These are phyloP conservation scores for Alethe diademata DNA, from an alignment of 2,113 vertebrate species.

Conservation along the genomic window DNA sequence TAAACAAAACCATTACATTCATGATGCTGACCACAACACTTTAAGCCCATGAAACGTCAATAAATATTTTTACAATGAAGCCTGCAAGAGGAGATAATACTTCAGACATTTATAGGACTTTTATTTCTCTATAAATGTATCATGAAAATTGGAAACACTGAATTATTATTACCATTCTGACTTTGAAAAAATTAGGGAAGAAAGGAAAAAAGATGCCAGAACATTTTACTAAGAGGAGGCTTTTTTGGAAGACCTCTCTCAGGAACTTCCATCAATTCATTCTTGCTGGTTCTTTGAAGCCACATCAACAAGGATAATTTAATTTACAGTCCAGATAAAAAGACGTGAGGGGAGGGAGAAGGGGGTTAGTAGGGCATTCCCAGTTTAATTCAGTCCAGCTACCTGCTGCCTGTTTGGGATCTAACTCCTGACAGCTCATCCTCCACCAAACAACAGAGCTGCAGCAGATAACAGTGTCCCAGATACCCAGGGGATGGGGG, in stretches of 20 bases:
- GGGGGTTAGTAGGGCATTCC: background rate
- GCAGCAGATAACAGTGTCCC: background rate
- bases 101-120: background rate
- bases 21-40: background rate
- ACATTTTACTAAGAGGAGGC: background rate
- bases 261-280: background rate
- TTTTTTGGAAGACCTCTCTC: background rate
- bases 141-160: background rate
- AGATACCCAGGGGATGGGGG: background rate
- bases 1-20: background rate
- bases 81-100: background rate
- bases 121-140: background rate
- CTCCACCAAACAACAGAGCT: background rate
- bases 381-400: conserved; percentile 7
- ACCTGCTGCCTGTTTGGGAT: background rate
- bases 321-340: conserved; percentile 24
- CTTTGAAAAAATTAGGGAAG: background rate
- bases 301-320: background rate
- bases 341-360: background rate
- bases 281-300: conserved; percentile 1
- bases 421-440: conserved; percentile 9
- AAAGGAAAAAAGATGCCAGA: background rate
- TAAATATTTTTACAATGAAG: background rate
- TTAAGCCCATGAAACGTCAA: background rate
- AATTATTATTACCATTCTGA: background rate